Conservation (phyloP, 2,888 invertebrate species). For the Rotaria socialis region DNA sequence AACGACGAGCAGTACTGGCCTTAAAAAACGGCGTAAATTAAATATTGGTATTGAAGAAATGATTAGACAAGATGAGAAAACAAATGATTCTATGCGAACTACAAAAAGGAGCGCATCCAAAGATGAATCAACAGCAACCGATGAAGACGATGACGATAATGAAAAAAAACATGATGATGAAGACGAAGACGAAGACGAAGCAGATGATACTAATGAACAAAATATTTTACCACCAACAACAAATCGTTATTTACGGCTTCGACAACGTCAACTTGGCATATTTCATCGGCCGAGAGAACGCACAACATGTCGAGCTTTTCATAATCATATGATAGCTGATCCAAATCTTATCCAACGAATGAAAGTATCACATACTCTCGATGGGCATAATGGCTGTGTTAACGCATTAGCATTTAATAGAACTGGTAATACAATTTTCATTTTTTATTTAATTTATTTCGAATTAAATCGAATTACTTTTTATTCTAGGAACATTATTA, state of each 20-base stretch:
- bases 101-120: background rate
- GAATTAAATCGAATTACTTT: background rate
- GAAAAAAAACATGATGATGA: background rate
- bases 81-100: background rate
- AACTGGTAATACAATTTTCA: slow-evolving; percentile 59
- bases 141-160: background rate
- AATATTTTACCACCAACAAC: background rate
- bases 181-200: background rate
- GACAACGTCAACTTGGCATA: background rate
- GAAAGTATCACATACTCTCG: slow-evolving; percentile 71
- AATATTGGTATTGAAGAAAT: background rate
- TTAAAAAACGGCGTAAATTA: background rate
- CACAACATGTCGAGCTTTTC: slow-evolving; percentile 64
- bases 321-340: slow-evolving; percentile 73
- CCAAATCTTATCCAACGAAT: slow-evolving; percentile 76
- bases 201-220: background rate
- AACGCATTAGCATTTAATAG: slow-evolving; percentile 85
- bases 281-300: background rate
- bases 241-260: background rate
- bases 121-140: background rate
- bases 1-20: background rate
- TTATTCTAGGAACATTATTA: slow-evolving; percentile 24
- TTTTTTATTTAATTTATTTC: background rate
- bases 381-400: slow-evolving; percentile 80
- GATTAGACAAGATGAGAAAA: background rate